Evolutionary conservation across 2,888 invertebrate genomes (phyloP), one percentile per base, ranked within the genome.

Genomic region (Rosalia funebris): DNA sequence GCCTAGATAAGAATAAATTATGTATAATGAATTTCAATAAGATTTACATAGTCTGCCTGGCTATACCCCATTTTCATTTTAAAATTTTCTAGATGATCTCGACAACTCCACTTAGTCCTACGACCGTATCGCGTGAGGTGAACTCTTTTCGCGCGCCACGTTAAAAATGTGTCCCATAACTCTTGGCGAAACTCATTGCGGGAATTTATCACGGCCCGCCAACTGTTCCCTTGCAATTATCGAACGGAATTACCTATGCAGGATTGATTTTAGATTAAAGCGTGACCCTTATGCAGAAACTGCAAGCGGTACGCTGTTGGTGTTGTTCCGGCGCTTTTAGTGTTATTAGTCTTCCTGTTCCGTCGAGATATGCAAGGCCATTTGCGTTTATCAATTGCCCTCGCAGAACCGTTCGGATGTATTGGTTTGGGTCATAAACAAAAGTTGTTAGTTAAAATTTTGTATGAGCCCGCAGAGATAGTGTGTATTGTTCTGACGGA

Each of bases 241-340:
- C 65, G 68, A 60, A 57, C 59, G 50, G 61, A 68, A 69, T 70
- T 71, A 69, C 69, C 68, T 68, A 68, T 66, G 66, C 68, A 62
- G 61, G 65, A 72, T 72, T 71, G 72, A 72, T 70, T 71, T 71
- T 69, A 69, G 69, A 71, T 71, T 71, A 72, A 57, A 62, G 63
- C 47, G 34, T 39, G 12, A 48, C 42, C 39, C 46, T 48, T 41
- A 52, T 55, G 61, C 47, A 39, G 34, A 10, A 20, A 50, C 12
- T 20, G 50, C 39, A 25, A 12, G 25, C 25, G 50, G 50, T 17
- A n/a, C 32, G 17, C 47, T 16, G 15, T 34, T 17, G 34, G 34
- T 16, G 47, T 47, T 39, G 39, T 31, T 20, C 39, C 36, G 36
- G 2, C 50, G 55, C 37, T 62, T 65, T 59, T 60, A 45, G 55